These are phyloP conservation scores for Hemicentrotus pulcherrimus DNA, from an alignment of 35 echinoderm and acorn worm genomes.

Conservation along the genomic window DNA sequence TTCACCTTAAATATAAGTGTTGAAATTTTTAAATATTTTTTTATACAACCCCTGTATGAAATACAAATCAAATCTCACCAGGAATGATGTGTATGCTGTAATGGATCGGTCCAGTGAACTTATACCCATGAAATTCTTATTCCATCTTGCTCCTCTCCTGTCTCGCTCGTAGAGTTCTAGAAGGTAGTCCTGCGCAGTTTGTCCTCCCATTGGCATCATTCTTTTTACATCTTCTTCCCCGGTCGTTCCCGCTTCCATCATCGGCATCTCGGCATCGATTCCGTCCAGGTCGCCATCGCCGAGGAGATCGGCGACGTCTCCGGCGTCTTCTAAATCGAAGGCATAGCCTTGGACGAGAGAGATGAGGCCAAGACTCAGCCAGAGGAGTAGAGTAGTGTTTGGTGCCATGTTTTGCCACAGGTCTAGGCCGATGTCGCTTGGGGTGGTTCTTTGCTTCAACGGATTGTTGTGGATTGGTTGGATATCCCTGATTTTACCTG, in stretches of 20 bases:
- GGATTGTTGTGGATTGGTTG: no score
- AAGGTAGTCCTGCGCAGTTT: neutral
- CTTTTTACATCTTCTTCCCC: neutral
- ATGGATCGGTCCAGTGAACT: slow-evolving; percentile 34
- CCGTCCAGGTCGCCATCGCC: neutral
- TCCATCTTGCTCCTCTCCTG: slow-evolving; percentile 34
- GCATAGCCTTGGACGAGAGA: neutral
- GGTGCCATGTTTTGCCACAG: neutral
- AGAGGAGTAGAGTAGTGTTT: neutral
- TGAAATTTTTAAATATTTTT: no score
- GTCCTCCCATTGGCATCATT: neutral
- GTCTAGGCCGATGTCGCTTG: neutral
- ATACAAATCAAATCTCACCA: neutral
- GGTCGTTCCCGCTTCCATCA: neutral
- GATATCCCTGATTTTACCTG: neutral
- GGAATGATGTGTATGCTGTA: slow-evolving; percentile 48
- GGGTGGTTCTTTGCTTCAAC: no score
- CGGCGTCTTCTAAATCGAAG: neutral
- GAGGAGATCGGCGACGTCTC: neutral
- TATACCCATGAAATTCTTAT: slow-evolving; percentile 36
- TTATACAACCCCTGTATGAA: no score
- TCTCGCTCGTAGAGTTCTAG: neutral
- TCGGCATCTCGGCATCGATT: neutral
- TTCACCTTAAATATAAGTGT: no score
- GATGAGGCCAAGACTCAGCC: neutral